Base-by-base conservation (phyloP, 2,888 invertebrate genomes). In the Eupithecia subumbrata region DNA sequence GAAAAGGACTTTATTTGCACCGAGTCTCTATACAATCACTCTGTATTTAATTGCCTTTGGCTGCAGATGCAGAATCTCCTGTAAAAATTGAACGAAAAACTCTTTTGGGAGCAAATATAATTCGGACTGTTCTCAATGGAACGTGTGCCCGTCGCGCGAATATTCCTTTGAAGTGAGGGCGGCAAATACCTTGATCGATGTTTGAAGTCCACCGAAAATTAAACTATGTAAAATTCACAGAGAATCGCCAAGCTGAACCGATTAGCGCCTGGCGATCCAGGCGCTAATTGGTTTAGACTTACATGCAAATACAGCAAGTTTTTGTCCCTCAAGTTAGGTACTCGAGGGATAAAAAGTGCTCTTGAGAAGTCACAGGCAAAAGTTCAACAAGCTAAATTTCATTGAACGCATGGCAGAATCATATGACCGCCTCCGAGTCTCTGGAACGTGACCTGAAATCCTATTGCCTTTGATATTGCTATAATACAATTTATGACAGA, bases 361-460 rank as follows among this genome's bases (percentile, higher is more conserved):
- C 22, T 56, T 56, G 22, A 56, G 22, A n/a, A 18, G n/a, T n/a
- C n/a, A 12, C n/a, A 67, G 22, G 9, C 11, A 18, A 34, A 18
- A 37, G 11, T 37, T 66, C n/a, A 37, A 67, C 66, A 37, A 37
- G 18, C 66, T 9, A 60, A 4, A 64, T 30, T 16, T 34, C 34
- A 64, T 64, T 64, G 30, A 64, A 34, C 34, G 8, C 9, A 16
- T 18, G 34, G 75, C 80, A 83, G 84, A 84, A 84, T 87, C 84
- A 87, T 84, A 84, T 82, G 81, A 79, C 77, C 80, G 76, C 80
- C 80, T 81, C 5, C 22, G 12, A 40, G n/a, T 68, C 37, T 5
- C 67, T 69, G 77, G 72, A 77, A 88, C 88, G 88, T 88, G 88
- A 87, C 86, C 85, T 83, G 88, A 84, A 88, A 87, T 80, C 79